phyloP scores from a whole-genome alignment of 2,888 invertebrate genomes.

The Neuroscelio doddi region DNA sequence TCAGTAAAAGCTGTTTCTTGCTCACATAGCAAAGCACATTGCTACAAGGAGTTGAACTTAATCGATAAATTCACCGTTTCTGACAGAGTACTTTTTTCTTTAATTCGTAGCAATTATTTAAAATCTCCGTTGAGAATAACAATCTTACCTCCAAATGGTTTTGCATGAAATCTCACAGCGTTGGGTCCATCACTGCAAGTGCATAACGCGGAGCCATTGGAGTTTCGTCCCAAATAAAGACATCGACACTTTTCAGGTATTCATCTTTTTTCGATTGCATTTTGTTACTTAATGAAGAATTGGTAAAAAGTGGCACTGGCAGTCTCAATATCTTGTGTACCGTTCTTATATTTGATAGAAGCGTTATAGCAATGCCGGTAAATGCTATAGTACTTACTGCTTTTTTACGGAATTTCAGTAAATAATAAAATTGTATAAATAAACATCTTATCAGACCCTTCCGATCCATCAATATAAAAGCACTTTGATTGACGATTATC shows the following conservation, averaged over 20 bases:
- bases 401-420: slow-evolving; percentile 26
- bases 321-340: slow-evolving; percentile 61
- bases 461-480: too few relatives aligned
- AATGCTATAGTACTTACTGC: slow-evolving; percentile 53
- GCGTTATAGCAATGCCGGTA: slow-evolving; percentile 61
- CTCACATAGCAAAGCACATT: slow-evolving; percentile 21
- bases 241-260: too few relatives aligned
- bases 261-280: slow-evolving; percentile 45
- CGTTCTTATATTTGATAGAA: slow-evolving; percentile 63
- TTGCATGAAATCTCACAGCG: slow-evolving; percentile 46
- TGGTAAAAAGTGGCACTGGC: slow-evolving; percentile 48
- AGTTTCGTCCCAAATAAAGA: too few relatives aligned
- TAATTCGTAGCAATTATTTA: slow-evolving; percentile 21
- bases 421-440: slow-evolving; percentile 32
- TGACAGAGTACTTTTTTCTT: slow-evolving; percentile 18
- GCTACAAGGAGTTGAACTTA: slow-evolving; percentile 13
- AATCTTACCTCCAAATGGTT: slow-evolving; percentile 31
- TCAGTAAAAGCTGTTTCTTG: slow-evolving; percentile 25
- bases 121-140: slow-evolving; percentile 26
- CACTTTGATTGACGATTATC: too few relatives aligned
- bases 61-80: slow-evolving; percentile 33
- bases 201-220: slow-evolving; percentile 48
- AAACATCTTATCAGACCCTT: too few relatives aligned
- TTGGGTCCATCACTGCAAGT: slow-evolving; percentile 42
- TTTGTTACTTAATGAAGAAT: slow-evolving; percentile 45